A percentile compares a stretch with the other conserved stretches of the same genome.
Conservation (phyloP, 2,113 vertebrate species). For the Apaloderma vittatum region DNA sequence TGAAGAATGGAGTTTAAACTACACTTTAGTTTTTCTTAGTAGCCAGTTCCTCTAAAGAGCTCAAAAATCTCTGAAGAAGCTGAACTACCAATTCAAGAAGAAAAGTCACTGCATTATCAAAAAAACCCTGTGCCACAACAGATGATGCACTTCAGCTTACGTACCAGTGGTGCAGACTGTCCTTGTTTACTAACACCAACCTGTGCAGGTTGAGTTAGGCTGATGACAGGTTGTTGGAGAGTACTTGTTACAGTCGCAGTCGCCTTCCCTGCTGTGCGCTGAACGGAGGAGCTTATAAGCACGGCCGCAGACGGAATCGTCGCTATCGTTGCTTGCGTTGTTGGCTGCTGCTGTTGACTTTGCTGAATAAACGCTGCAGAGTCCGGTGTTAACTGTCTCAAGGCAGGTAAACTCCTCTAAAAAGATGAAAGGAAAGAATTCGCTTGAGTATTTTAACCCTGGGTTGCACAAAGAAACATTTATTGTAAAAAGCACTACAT, state of each 20-base stretch:
- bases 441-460: not conserved
- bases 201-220: slow-evolving; percentile 87
- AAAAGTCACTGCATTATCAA: not conserved
- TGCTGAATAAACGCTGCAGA: slow-evolving; percentile 95
- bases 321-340: slow-evolving; percentile 84
- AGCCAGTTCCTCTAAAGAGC: not conserved
- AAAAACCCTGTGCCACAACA: not conserved
- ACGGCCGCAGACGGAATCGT: slow-evolving; percentile 86
- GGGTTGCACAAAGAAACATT: not conserved
- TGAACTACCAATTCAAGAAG: not conserved
- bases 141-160: not conserved
- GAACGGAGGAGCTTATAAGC: slow-evolving; percentile 84
- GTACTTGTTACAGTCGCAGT: slow-evolving; percentile 86
- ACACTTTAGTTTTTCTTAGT: not conserved
- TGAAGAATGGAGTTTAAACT: not conserved
- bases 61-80: not conserved
- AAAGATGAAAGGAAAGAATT: not conserved
- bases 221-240: slow-evolving; percentile 90
- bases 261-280: slow-evolving; percentile 83
- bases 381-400: slow-evolving; percentile 96
- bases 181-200: slow-evolving; percentile 84
- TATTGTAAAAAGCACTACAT: rapidly evolving
- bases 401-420: slow-evolving; percentile 96
- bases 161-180: slow-evolving; percentile 86
- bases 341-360: slow-evolving; percentile 90